Percentiles rank a stretch among this genome's conserved stretches.
Conservation (phyloP, 2,888 invertebrate genomes). For the Empis stercorea region DNA sequence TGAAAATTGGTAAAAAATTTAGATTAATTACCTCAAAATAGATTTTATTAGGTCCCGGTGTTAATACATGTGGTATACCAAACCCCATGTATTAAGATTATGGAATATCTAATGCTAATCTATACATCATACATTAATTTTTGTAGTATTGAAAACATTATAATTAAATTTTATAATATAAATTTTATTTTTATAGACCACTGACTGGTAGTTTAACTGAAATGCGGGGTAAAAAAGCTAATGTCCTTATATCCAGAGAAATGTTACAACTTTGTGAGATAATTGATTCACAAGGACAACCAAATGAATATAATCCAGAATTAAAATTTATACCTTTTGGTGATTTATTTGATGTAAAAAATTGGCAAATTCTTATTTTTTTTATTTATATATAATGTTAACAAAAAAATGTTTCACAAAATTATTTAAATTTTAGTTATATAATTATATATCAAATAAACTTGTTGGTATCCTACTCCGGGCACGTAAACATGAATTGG, state of each 20-base stretch:
- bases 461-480: slow-evolving; percentile 85
- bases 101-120: too few species aligned
- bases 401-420: too few species aligned
- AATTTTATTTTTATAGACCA: too few species aligned
- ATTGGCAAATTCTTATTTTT: too few species aligned
- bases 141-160: too few species aligned
- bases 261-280: slow-evolving; percentile 86
- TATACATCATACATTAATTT: too few species aligned
- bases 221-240: slow-evolving; percentile 75
- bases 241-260: slow-evolving; percentile 70
- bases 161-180: too few species aligned
- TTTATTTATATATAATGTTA: slow-evolving; percentile 19
- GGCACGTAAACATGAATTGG: slow-evolving; percentile 80
- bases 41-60: too few species aligned
- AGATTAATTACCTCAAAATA: too few species aligned
- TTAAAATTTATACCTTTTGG: slow-evolving; percentile 77
- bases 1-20: too few species aligned
- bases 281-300: slow-evolving; percentile 62
- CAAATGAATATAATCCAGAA: slow-evolving; percentile 41
- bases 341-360: slow-evolving; percentile 72
- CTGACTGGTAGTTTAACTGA: slow-evolving; percentile 83
- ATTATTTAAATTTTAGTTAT: slow-evolving; percentile 45
- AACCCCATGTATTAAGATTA: too few species aligned
- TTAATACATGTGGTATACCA: too few species aligned
- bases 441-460: slow-evolving; percentile 85